Evolutionary conservation across 2,888 invertebrate species (phyloP), one percentile per base, ranked within the genome.

Genomic region (Agrotis exclamationis): DNA sequence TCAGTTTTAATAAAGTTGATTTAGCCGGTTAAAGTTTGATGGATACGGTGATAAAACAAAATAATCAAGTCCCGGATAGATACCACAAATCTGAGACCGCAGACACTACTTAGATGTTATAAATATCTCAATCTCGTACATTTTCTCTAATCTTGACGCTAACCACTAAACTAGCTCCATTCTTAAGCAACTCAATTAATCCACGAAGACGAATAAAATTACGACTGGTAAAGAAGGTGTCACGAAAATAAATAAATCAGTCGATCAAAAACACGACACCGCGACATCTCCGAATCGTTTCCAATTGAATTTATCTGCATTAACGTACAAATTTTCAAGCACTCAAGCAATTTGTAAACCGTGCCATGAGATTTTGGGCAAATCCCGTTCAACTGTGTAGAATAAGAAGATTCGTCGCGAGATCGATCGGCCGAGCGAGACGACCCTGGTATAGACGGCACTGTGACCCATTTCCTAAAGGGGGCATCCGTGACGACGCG

Each of bases 381-480:
- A 82, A 82, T 81, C 76, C 58, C 76, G 51, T 79, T 72, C 76
- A 84, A 84, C 80, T 57, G 74, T 64, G 67, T 76, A 58, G 56
- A 65, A 62, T 68, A 65, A 69, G 65, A 69, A 83, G 85, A 92
- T 88, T 63, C 57, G 87, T 93, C 87, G 86, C 47, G 76, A 75
- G 87, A 93, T 90, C 84, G 86, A 90, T 85, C 74, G 73, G 90
- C 82, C 79, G 81, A 84, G 82, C 79, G 81, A 84, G 82, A 83
- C 86, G 78, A 85, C 88, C 87, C 85, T 85, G 88, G 88, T 86
- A 87, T 86, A 83, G 87, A 87, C 81, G 89, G 88, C 92, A 91
- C 90, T 90, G 91, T 94, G 95, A 95, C 95, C 95, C 86, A 94
- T 90, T 92, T 93, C 87, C 83, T 70, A 91, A 91, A 89, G 91